Percentiles rank a stretch among this genome's conserved stretches.
Evolutionary conservation across 2,888 invertebrate genomes (phyloP).

Genomic region (Chromoteleia sp.): DNA sequence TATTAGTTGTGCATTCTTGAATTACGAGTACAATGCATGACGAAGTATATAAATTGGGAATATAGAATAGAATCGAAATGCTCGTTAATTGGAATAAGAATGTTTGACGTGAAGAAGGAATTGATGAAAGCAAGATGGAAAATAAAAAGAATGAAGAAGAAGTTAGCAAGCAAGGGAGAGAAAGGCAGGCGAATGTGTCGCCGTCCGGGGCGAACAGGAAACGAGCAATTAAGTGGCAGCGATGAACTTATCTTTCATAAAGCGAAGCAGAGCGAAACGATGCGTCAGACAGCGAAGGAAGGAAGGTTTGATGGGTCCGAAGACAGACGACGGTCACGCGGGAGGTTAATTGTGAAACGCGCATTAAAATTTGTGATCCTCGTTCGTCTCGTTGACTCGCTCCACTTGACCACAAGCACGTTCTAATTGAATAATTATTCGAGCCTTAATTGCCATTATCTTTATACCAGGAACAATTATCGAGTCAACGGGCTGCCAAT

Average conservation of each 20-base stretch:
- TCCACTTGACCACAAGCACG: slow-evolving; percentile 36
- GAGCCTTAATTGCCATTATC: slow-evolving; percentile 50
- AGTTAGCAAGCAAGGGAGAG: slow-evolving; percentile 24
- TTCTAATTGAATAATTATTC: slow-evolving; percentile 62
- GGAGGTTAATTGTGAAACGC: slow-evolving; percentile 66
- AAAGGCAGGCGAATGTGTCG: slow-evolving; percentile 44
- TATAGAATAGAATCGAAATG: too few relatives aligned
- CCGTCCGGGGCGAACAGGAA: slow-evolving; percentile 78
- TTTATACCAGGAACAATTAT: slow-evolving; percentile 44
- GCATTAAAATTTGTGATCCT: slow-evolving; percentile 63
- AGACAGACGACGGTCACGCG: slow-evolving; percentile 64
- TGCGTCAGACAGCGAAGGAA: slow-evolving; percentile 56
- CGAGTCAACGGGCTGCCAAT: background rate
- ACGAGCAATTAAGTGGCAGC: slow-evolving; percentile 82
- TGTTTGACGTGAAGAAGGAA: slow-evolving; percentile 6
- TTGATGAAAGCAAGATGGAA: slow-evolving; percentile 7
- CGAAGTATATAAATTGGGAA: too few relatives aligned
- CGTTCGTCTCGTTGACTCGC: slow-evolving; percentile 38
- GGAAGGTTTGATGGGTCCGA: slow-evolving; percentile 38
- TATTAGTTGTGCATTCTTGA: too few relatives aligned
- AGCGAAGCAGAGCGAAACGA: slow-evolving; percentile 60
- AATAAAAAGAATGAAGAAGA: slow-evolving; percentile 53
- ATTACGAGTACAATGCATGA: too few relatives aligned
- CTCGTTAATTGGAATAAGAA: slow-evolving; percentile 1
- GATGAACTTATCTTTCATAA: slow-evolving; percentile 79